A percentile compares a stretch with the other conserved stretches of the same genome.
These are phyloP conservation scores for Vesta saturnalis DNA, from an alignment of 2,888 invertebrate species.

Conservation along the genomic window DNA sequence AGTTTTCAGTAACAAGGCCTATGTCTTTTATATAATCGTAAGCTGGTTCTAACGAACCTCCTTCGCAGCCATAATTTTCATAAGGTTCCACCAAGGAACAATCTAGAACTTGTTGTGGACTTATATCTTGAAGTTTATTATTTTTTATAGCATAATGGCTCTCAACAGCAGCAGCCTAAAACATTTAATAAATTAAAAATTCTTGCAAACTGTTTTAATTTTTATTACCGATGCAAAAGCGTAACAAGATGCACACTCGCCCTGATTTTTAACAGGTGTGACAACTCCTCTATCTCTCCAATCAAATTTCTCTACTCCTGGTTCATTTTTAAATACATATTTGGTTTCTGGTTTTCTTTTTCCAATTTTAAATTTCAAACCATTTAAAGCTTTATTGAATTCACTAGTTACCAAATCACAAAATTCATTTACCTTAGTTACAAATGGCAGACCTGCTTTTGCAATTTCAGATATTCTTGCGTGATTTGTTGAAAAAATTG, in stretches of 20 bases:
- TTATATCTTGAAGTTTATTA: neutral
- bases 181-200: no score
- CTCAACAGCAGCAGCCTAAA: slow-evolving; percentile 2
- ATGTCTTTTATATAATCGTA: slow-evolving; percentile 4
- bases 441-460: neutral
- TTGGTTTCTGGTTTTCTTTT: neutral
- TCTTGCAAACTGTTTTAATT: neutral
- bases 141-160: neutral
- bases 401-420: neutral
- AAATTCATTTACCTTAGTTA: neutral
- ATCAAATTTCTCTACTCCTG: slow-evolving; percentile 76
- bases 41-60: slow-evolving; percentile 5
- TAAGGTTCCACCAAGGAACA: slow-evolving; percentile 3
- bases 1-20: neutral
- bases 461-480: neutral
- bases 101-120: neutral
- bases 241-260: slow-evolving; percentile 92
- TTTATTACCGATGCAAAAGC: slow-evolving; percentile 83
- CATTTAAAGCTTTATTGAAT: slow-evolving; percentile 6
- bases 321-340: slow-evolving; percentile 5
- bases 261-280: slow-evolving; percentile 89
- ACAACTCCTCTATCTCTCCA: slow-evolving; percentile 89
- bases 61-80: slow-evolving; percentile 6
- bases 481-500: neutral
- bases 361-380: neutral